These are phyloP conservation scores for Drosophila mojavensis DNA, from an alignment of 1,140 invertebrate genomes.

Conservation along the genomic window DNA sequence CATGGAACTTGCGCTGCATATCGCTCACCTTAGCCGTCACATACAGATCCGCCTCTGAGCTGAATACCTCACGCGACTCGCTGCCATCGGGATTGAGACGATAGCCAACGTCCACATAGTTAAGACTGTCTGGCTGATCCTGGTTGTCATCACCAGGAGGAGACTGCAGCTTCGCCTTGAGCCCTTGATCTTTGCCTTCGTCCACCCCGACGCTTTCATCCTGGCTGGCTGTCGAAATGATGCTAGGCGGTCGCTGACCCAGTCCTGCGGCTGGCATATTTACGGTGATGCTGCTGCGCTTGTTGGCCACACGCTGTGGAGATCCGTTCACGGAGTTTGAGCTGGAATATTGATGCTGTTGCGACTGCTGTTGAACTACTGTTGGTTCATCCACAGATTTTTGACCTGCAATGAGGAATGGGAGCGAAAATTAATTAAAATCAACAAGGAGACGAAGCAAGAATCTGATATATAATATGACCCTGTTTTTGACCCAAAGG, in stretches of 20 bases:
- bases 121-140: conserved; percentile 61
- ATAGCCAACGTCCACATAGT: conserved; percentile 83
- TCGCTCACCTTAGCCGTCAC: conserved; percentile 74
- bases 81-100: conserved; percentile 83
- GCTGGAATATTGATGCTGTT: conserved; percentile 63
- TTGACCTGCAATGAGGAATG: conserved; percentile 49
- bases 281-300: conserved; percentile 84
- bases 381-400: conserved; percentile 63
- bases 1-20: conserved; percentile 80
- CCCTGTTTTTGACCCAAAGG: too few relatives aligned
- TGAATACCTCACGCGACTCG: conserved; percentile 75
- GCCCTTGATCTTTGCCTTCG: conserved; percentile 85
- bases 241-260: conserved; percentile 85
- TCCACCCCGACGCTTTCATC: conserved; percentile 87
- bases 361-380: conserved; percentile 42
- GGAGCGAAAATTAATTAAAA: too few relatives aligned
- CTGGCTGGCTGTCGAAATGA: conserved; percentile 85
- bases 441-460: too few relatives aligned
- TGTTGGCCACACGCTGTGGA: conserved; percentile 71
- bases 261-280: conserved; percentile 87
- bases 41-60: conserved; percentile 77
- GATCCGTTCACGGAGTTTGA: conserved; percentile 48
- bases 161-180: conserved; percentile 86
- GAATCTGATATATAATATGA: too few relatives aligned
- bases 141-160: conserved; percentile 55